Conservation (phyloP, 2,888 invertebrate genomes). For the Folsomia manolachei region DNA sequence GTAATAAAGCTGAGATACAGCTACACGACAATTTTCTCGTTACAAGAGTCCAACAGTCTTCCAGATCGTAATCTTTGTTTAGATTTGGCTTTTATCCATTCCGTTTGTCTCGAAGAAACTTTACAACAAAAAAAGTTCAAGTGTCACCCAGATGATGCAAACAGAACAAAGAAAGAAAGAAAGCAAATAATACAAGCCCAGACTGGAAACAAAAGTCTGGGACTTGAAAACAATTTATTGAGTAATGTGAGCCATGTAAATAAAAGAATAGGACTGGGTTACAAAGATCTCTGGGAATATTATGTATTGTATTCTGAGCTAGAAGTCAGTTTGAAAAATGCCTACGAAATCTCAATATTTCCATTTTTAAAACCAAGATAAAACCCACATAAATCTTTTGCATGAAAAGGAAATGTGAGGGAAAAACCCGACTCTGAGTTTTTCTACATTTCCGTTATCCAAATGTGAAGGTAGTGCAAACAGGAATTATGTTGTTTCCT, state of each 20-base stretch:
- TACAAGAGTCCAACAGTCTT: not conserved
- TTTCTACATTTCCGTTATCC: not conserved
- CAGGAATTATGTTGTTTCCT: not conserved
- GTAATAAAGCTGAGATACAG: not conserved
- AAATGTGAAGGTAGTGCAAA: not conserved
- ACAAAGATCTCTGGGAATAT: not conserved
- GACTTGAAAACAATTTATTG: not conserved
- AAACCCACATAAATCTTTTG: constrained; percentile 15
- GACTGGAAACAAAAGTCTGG: no score
- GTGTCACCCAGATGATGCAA: not conserved
- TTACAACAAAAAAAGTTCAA: not conserved
- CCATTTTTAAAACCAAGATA: constrained; percentile 17
- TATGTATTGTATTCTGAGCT: not conserved
- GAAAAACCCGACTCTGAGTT: not conserved
- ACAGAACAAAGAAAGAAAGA: constrained; percentile 4
- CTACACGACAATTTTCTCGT: not conserved
- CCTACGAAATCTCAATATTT: constrained; percentile 15
- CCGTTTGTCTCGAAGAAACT: not conserved
- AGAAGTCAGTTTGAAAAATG: constrained; percentile 1
- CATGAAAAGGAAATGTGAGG: not conserved
- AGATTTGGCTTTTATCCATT: not conserved
- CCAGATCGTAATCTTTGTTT: not conserved
- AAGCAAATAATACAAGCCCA: no score
- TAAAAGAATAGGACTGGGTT: not conserved
- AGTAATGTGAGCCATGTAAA: constrained; percentile 1